phyloP scores from a whole-genome alignment of 2,888 invertebrate species.

The Cryptocephalus moraei region DNA sequence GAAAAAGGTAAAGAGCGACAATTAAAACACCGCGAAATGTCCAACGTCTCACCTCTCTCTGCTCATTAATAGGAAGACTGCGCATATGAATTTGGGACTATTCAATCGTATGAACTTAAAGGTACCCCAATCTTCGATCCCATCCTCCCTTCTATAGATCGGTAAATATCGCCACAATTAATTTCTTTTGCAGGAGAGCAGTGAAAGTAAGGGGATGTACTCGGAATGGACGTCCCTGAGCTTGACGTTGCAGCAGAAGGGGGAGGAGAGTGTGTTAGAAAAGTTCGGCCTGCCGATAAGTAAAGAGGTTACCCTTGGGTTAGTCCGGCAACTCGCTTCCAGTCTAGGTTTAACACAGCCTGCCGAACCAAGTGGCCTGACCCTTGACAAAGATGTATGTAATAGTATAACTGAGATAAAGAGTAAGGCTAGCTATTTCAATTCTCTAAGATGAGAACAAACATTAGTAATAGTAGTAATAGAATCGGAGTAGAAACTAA shows the following conservation, averaged over 20 bases:
- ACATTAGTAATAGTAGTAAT: too few relatives aligned
- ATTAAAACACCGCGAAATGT: too few relatives aligned
- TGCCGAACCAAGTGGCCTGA: slow-evolving; percentile 73
- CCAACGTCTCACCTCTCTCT: too few relatives aligned
- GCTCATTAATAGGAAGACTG: too few relatives aligned
- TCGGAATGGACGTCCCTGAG: slow-evolving; percentile 74
- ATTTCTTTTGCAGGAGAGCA: slow-evolving; percentile 40
- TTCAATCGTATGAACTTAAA: slow-evolving; percentile 72
- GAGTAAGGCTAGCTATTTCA: neutral
- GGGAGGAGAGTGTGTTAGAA: slow-evolving; percentile 61
- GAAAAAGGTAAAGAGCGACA: too few relatives aligned
- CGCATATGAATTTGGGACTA: slow-evolving; percentile 69
- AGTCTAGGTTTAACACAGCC: slow-evolving; percentile 66
- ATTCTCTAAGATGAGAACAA: neutral
- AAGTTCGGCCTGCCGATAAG: slow-evolving; percentile 65
- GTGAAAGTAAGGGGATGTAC: slow-evolving; percentile 66
- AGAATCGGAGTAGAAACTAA: too few relatives aligned
- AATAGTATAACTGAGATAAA: too few relatives aligned
- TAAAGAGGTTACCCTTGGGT: slow-evolving; percentile 68
- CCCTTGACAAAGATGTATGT: slow-evolving; percentile 72
- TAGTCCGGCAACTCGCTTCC: slow-evolving; percentile 66
- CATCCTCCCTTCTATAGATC: too few relatives aligned
- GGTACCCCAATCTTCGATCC: slow-evolving; percentile 39
- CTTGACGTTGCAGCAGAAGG: slow-evolving; percentile 52
- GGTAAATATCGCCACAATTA: too few relatives aligned